Percentiles rank a stretch among this genome's conserved stretches.
phyloP scores from a whole-genome alignment of 2,888 invertebrate species.

The Pyrochroa serraticornis region DNA sequence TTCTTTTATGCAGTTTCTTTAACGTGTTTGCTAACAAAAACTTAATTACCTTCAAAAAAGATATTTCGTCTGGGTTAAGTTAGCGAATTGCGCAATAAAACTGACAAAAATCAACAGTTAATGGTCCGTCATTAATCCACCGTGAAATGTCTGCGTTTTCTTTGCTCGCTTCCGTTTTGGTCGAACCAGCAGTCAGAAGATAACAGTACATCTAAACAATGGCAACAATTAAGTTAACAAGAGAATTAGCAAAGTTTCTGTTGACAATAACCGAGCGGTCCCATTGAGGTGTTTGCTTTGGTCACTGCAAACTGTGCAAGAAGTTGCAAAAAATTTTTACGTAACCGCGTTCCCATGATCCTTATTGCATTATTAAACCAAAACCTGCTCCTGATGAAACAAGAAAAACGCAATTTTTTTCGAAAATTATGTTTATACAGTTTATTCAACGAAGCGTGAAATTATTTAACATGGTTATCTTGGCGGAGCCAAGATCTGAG shows the following conservation, averaged over 20 bases:
- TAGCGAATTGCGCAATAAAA: no score
- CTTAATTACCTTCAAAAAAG: no score
- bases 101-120: neutral
- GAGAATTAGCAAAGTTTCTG: no score
- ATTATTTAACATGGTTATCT: constrained; percentile 32
- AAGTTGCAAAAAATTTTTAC: constrained; percentile 4
- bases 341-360: constrained; percentile 25
- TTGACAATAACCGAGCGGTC: no score
- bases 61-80: no score
- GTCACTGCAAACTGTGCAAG: neutral
- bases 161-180: constrained; percentile 21
- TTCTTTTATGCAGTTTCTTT: neutral
- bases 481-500: neutral
- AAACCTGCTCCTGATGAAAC: constrained; percentile 15
- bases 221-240: neutral
- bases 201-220: constrained; percentile 26
- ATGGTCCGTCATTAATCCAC: constrained; percentile 24
- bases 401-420: constrained; percentile 26
- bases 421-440: constrained; percentile 28
- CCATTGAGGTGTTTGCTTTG: no score
- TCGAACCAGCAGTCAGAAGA: neutral
- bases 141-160: constrained; percentile 23
- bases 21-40: neutral
- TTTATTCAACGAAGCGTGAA: constrained; percentile 33
- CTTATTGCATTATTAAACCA: constrained; percentile 15